These are phyloP conservation scores for Fukomys damarensis DNA, from an alignment of 2,113 vertebrate species.

Conservation along the genomic window DNA sequence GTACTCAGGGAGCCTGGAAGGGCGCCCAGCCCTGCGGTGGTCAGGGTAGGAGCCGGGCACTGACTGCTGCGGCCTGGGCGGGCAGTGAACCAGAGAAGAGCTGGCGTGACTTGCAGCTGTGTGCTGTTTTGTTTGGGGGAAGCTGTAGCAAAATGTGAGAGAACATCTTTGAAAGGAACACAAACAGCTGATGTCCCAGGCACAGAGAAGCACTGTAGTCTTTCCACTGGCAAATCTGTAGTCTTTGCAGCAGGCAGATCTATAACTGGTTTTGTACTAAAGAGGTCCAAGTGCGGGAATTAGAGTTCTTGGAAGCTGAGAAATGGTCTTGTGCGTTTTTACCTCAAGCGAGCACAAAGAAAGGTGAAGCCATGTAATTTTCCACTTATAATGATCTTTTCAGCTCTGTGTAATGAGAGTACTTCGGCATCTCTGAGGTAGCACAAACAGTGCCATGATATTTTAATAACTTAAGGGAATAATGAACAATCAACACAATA, in stretches of 20 bases:
- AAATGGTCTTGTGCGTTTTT: background rate
- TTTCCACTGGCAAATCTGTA: background rate
- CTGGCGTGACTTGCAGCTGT: background rate
- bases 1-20: slow-evolving; percentile 58
- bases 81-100: slow-evolving; percentile 71
- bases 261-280: background rate
- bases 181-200: background rate
- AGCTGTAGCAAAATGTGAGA: slow-evolving; percentile 23
- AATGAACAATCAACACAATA: background rate
- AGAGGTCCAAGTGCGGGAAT: background rate
- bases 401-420: background rate
- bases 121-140: slow-evolving; percentile 61
- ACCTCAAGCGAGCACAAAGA: slow-evolving; percentile 3
- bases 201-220: background rate
- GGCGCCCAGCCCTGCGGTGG: slow-evolving; percentile 24
- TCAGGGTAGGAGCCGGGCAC: background rate
- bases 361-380: background rate
- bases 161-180: slow-evolving; percentile 51
- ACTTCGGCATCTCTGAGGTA: background rate
- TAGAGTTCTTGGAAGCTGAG: background rate
- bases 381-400: background rate
- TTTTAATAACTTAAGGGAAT: slow-evolving; percentile 50
- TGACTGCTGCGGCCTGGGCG: background rate
- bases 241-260: background rate
- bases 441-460: background rate